A percentile compares a stretch with the other conserved stretches of the same genome.
Conservation (phyloP, 2,888 invertebrate species). For the Metallyticus violacea region DNA sequence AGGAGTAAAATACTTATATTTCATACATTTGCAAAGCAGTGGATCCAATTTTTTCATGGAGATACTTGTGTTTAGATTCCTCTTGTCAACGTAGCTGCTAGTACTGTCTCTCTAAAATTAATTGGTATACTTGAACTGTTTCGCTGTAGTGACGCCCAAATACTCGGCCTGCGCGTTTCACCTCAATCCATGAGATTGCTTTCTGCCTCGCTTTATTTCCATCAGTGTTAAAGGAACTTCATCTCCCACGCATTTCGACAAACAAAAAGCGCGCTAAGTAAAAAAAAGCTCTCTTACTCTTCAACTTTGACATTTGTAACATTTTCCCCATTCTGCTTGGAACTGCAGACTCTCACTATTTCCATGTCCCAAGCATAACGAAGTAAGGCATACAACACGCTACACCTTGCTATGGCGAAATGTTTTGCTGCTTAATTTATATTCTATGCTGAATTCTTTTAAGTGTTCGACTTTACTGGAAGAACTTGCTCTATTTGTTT, state of each 20-base stretch:
- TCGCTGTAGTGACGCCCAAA: not conserved
- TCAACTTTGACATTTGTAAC: not conserved
- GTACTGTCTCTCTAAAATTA: not conserved
- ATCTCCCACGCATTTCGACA: not conserved
- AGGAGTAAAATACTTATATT: too few relatives aligned
- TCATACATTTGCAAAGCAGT: too few relatives aligned
- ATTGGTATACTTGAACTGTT: not conserved
- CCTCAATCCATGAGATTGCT: not conserved
- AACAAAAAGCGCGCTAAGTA: not conserved
- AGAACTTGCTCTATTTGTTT: too few relatives aligned
- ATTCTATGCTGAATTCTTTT: too few relatives aligned
- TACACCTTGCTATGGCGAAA: too few relatives aligned
- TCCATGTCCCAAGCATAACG: not conserved
- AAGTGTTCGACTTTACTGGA: too few relatives aligned
- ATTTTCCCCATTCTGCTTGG: not conserved
- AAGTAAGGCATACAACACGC: too few relatives aligned
- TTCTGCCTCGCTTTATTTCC: not conserved
- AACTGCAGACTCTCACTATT: not conserved
- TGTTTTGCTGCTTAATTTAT: too few relatives aligned
- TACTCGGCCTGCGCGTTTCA: not conserved
- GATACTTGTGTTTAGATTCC: not conserved
- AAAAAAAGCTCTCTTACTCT: not conserved
- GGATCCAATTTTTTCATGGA: too few relatives aligned
- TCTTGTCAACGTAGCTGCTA: not conserved
- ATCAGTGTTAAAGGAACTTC: not conserved